Conservation (phyloP, 2,888 invertebrate species). For the Seira ritae region DNA sequence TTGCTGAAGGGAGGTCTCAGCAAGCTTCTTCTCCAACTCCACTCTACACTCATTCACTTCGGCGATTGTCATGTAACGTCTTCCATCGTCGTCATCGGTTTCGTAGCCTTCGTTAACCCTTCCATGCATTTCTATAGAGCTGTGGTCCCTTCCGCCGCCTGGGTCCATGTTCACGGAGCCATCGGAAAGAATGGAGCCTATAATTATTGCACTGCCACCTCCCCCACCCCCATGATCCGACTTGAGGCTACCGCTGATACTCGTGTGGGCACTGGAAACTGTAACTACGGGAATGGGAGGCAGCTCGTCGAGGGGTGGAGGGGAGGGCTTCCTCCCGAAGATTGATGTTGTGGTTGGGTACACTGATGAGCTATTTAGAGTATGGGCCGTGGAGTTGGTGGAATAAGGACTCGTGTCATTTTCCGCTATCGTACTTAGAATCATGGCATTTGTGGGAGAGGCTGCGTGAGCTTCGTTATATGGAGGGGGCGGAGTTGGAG, state of each 20-base stretch:
- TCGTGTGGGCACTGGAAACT: slow-evolving; percentile 34
- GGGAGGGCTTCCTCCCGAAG: slow-evolving; percentile 67
- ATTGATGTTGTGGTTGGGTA: slow-evolving; percentile 71
- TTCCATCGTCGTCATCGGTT: slow-evolving; percentile 50
- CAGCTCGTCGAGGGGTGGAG: slow-evolving; percentile 69
- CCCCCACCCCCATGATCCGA: slow-evolving; percentile 29
- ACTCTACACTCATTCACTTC: slow-evolving; percentile 67
- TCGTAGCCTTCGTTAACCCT: slow-evolving; percentile 54
- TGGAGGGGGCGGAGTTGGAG: slow-evolving; percentile 30
- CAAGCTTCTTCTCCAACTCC: slow-evolving; percentile 48
- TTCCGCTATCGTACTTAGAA: slow-evolving; percentile 79
- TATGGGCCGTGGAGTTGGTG: slow-evolving; percentile 76
- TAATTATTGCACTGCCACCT: too few species aligned
- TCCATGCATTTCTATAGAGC: slow-evolving; percentile 17
- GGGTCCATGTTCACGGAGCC: not conserved
- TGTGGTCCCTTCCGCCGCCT: not conserved
- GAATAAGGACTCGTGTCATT: slow-evolving; percentile 83
- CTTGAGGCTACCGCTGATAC: slow-evolving; percentile 37
- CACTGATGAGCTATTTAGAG: slow-evolving; percentile 47
- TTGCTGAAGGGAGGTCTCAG: not conserved
- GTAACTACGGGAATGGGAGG: slow-evolving; percentile 61
- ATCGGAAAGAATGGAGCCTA: not conserved
- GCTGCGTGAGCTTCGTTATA: slow-evolving; percentile 37
- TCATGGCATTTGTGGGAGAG: slow-evolving; percentile 51
- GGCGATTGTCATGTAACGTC: slow-evolving; percentile 71